These are phyloP conservation scores for Podotricha telesiphe DNA, from an alignment of 2,888 invertebrate genomes.

Conservation along the genomic window DNA sequence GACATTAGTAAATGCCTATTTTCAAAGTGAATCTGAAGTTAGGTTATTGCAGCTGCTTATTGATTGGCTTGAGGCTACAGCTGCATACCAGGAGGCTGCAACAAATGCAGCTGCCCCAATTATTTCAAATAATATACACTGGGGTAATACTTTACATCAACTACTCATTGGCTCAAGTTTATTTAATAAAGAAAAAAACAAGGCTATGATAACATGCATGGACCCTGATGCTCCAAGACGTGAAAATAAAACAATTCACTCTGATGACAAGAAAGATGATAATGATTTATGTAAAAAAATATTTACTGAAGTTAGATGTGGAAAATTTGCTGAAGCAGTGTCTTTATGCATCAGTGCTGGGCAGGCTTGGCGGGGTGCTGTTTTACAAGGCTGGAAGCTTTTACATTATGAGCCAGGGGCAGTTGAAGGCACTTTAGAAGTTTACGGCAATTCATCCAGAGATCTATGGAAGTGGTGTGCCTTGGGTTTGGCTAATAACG, in stretches of 20 bases:
- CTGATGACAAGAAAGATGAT: constrained; percentile 92
- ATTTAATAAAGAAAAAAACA: constrained; percentile 74
- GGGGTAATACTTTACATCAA: constrained; percentile 96
- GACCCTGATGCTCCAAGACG: constrained; percentile 96
- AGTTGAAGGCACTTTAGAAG: constrained; percentile 75
- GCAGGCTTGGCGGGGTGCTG: constrained; percentile 95
- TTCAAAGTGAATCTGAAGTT: constrained; percentile 80
- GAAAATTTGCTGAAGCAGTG: constrained; percentile 93
- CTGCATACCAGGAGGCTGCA: constrained; percentile 89
- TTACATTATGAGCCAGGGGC: constrained; percentile 91
- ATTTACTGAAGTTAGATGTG: constrained; percentile 92
- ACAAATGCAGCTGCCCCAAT: constrained; percentile 73
- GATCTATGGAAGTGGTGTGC: constrained; percentile 91
- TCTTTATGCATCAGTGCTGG: constrained; percentile 93
- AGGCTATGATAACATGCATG: constrained; percentile 85
- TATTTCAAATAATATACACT: constrained; percentile 87
- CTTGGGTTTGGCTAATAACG: constrained; percentile 84
- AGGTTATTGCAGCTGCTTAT: constrained; percentile 92
- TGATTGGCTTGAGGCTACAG: constrained; percentile 96
- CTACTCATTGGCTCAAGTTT: constrained; percentile 81
- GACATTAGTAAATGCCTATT: constrained; percentile 67
- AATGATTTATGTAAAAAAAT: constrained; percentile 82
- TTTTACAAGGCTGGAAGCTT: constrained; percentile 94
- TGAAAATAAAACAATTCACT: constrained; percentile 90
- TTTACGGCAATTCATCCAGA: constrained; percentile 92